Base-by-base conservation (phyloP, 2,797 vertebrate species). In the Hemibagrus guttatus region DNA sequence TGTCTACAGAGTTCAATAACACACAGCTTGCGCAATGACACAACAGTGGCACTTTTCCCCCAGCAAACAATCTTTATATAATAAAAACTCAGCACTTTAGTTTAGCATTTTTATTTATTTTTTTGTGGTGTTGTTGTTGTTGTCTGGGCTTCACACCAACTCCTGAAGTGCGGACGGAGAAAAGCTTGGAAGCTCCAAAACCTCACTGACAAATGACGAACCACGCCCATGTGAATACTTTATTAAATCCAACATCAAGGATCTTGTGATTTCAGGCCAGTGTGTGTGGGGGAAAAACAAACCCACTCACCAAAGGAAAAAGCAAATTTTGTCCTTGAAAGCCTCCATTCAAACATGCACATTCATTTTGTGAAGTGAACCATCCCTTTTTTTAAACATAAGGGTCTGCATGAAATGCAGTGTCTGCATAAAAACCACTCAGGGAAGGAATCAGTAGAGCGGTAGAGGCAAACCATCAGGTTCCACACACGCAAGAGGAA, bases 171-270 rank as follows among this genome's bases (percentile, higher is more conserved):
- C 3, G 2, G 31, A 61, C 17, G 8, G 12, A 86, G 79, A 63
- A 82, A 61, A 81, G n/a, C 21, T 23, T n/a, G n/a, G 54, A 54
- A 63, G 31, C 28, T 80, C 52, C 4, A 17, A 68, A 81, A 23
- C 31, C 49, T n/a, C 28, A 49, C n/a, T 52, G 49, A 75, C 61
- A 56, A 49, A 54, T 23, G 26, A 56, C 19, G 12, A 81, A 69
- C 23, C 16, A 54, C 9, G 23, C 85, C 54, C 35, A 85, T 83
- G 82, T 69, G 83, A 79, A 63, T 39, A 42, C 69, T 58, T 87
- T 66, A 89, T 87, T 84, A 79, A 86, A 86, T 86, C 49, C 58
- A 75, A 76, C 49, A 81, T 81, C 64, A 56, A 21, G 39, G 72
- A 84, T 87, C 52, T 76, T 81, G 42, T 82, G 84, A 89, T 88